Base-by-base conservation (phyloP, 2,888 invertebrate genomes). In the Vesta saturnalis region DNA sequence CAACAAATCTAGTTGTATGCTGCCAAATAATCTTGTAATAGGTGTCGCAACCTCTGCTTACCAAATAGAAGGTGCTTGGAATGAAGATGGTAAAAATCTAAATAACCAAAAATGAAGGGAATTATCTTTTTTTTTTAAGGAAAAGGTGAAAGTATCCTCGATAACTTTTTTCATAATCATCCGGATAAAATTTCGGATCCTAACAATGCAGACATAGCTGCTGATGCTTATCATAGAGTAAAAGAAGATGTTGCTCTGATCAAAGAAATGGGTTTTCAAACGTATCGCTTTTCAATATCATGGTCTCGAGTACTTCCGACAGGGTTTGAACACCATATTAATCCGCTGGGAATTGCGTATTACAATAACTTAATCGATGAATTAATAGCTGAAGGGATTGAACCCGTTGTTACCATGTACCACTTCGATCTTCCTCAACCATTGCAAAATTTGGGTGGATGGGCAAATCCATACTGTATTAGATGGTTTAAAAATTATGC, bases 321-420 rank as follows among this genome's bases (percentile, higher is more conserved):
- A 62, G 92, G 92, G 16, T 85, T 87, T 60, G 86, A 87, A 12
- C 88, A 89, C 75, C 78, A 86, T n/a, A 84, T 93, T 12, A 94
- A 92, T 78, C 83, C 86, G 47, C 85, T 87, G 1, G 94, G 93
- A 18, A 85, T 94, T 10, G 83, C 88, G 64, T 93, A 93, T 82
- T 95, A 95, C 81, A 90, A 88, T 76, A 88, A 90, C 73, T 82
- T 95, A 47, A 90, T 94, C 60, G 85, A 92, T 74, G 91, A 89
- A 75, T 85, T 94, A 1, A 72, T 90, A 10, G 85, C 81, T 0
- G 84, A 86, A 60, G 86, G 85, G 12, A 89, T 92, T 66, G 76
- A 80, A 23, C 88, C 89, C 1, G 75, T 84, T 72, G 81, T 85
- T 1, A 78, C 79, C 0, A 78, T 84, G 1, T 82, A 78, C 72